phyloP scores from a whole-genome alignment of 2,113 vertebrate genomes.

The Bos javanicus region DNA sequence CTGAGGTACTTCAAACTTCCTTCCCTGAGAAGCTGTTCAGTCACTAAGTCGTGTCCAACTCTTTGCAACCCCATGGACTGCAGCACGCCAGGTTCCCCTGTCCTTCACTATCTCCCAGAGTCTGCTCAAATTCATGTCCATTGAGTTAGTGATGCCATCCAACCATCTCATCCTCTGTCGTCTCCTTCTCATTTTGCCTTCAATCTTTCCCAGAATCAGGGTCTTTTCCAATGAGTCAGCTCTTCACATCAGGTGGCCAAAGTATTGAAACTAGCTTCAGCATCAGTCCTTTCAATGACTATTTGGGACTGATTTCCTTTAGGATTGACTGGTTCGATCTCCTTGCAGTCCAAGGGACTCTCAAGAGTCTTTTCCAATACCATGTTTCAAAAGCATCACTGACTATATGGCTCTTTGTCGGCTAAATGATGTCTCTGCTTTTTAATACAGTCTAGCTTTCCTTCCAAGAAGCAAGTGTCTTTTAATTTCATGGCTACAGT shows the following conservation, averaged over 20 bases:
- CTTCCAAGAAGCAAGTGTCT: not conserved
- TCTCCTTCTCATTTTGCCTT: not conserved
- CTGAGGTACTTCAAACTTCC: not conserved
- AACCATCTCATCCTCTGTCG: not conserved
- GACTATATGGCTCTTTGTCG: fast-evolving
- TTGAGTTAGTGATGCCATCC: not conserved
- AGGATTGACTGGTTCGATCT: not conserved
- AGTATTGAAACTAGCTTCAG: too few relatives aligned
- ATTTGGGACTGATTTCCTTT: not conserved
- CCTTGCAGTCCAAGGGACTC: not conserved
- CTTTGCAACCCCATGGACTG: not conserved
- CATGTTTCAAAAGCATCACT: not conserved
- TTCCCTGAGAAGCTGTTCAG: not conserved
- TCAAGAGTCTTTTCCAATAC: not conserved
- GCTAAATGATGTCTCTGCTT: not conserved
- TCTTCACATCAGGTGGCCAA: not conserved
- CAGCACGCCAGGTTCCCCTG: not conserved
- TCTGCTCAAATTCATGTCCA: not conserved
- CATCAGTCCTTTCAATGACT: not conserved
- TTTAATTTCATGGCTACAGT: not conserved
- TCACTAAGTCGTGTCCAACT: not conserved
- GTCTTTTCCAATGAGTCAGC: not conserved
- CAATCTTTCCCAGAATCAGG: not conserved
- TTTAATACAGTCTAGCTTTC: not conserved
- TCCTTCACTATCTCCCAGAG: not conserved